Conservation (phyloP, 2,113 vertebrate genomes). For the Apodemus speciosus region DNA sequence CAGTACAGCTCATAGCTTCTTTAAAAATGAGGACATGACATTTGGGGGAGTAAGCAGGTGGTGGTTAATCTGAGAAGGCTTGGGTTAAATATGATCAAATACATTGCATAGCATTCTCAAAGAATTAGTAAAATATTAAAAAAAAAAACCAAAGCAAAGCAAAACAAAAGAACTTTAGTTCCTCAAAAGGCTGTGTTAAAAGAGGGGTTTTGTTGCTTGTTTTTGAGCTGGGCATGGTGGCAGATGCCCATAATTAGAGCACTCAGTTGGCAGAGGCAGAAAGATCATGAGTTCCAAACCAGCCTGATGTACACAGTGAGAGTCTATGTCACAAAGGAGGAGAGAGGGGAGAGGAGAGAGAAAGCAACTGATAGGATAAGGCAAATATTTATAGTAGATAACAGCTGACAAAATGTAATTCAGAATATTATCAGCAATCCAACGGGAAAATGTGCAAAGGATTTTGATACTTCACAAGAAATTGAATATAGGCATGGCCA, state of each 20-base stretch:
- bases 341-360: no score
- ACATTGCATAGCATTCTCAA: neutral
- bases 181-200: neutral
- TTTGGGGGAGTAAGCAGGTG: neutral
- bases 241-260: neutral
- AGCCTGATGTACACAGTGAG: neutral
- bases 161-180: slow-evolving; percentile 1
- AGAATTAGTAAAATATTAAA: neutral
- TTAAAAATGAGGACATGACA: neutral
- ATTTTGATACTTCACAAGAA: slow-evolving; percentile 29
- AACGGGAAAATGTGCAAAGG: slow-evolving; percentile 22
- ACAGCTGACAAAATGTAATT: slow-evolving; percentile 49
- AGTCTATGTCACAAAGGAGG: neutral
- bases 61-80: neutral
- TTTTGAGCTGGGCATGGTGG: neutral
- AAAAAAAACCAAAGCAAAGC: neutral
- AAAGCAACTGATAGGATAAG: neutral
- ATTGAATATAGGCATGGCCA: neutral
- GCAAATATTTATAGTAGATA: neutral
- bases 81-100: neutral
- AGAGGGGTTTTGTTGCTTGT: neutral
- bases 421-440: neutral
- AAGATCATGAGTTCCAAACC: neutral
- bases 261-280: neutral
- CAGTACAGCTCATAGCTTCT: neutral